Percentiles rank a stretch among this genome's conserved stretches.
Evolutionary conservation across 2,113 vertebrate species (phyloP).

Genomic region (Onychostruthus taczanowskii): DNA sequence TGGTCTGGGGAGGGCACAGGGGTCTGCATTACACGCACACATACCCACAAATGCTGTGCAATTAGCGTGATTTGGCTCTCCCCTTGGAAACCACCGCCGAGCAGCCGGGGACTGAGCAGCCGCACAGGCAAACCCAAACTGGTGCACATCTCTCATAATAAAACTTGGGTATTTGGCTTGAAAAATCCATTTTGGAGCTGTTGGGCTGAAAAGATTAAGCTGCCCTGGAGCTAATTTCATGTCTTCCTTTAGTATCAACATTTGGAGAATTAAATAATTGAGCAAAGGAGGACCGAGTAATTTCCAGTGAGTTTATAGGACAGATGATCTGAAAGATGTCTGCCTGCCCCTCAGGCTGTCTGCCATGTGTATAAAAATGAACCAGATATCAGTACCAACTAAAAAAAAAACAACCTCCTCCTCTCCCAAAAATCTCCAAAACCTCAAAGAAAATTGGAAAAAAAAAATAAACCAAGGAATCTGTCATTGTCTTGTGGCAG

Average conservation of each 20-base stretch:
- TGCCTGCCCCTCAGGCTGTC: neutral
- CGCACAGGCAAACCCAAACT: neutral
- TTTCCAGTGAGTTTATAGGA: constrained; percentile 25
- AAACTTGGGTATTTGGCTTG: neutral
- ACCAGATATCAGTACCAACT: neutral
- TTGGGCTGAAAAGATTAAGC: constrained; percentile 10
- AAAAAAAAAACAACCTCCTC: neutral
- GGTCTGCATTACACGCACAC: fast-evolving
- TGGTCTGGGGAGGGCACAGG: neutral
- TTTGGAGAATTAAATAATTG: constrained; percentile 31
- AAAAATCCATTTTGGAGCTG: constrained; percentile 16
- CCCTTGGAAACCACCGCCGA: neutral
- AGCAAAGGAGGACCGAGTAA: neutral
- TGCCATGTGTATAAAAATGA: neutral
- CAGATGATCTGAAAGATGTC: neutral
- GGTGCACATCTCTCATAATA: neutral
- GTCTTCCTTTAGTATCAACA: neutral
- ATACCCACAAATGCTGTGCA: neutral
- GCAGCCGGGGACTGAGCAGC: neutral
- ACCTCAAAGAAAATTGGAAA: neutral
- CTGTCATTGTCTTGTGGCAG: neutral
- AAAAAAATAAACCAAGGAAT: neutral
- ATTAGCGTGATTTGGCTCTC: constrained; percentile 34
- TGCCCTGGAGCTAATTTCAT: constrained; percentile 6
- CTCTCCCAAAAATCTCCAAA: neutral